Evolutionary conservation across 1,140 invertebrate genomes (phyloP), one percentile per base, ranked within the genome.

Genomic region (Akabosia matsudoensis): DNA sequence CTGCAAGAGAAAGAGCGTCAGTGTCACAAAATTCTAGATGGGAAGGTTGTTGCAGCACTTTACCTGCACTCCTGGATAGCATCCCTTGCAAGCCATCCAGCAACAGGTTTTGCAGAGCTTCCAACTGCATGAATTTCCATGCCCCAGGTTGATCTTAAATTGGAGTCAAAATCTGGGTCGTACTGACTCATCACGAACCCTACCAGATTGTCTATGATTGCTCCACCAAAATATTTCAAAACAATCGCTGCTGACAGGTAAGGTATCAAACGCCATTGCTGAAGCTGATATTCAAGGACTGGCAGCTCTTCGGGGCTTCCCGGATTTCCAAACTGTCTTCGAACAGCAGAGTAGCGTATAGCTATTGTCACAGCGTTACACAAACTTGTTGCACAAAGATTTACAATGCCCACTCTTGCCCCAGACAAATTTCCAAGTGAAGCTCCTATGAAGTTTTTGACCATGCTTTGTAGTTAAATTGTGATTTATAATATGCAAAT

Each of bases 201-300:
- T 0, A 87, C 83, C 81, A 85, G 88, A 70, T 88, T 85, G 70
- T 85, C 84, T 26, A 88, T 86, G 76, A 92, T 88, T 82, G 88
- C 88, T 28, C 87, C 83, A 30, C 87, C 87, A 83, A 92, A 95
- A 78, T 93, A 86, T 82, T 91, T 90, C 78, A 95, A 84, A 10
- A 91, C 90, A 82, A 92, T 95, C 0, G 90, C 88, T 10, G 91
- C 90, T n/a, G 95, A 92, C 70, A 98, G 84, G 84, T 93, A 92
- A 0, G 96, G 96, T 82, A 98, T 89, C 1, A 98, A 85, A 72
- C 97, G 88, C 88, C 93, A 95, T 94, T 97, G 95, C 93, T 94
- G 94, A 70, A 94, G 86, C 84, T 93, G 94, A 86, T 98, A 98
- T 84, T 97, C 95, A 73, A 98, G 86, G 64, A 97, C 91, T 30